Evolutionary conservation across 2,888 invertebrate genomes (phyloP).

Genomic region (Drosophila tripunctata): DNA sequence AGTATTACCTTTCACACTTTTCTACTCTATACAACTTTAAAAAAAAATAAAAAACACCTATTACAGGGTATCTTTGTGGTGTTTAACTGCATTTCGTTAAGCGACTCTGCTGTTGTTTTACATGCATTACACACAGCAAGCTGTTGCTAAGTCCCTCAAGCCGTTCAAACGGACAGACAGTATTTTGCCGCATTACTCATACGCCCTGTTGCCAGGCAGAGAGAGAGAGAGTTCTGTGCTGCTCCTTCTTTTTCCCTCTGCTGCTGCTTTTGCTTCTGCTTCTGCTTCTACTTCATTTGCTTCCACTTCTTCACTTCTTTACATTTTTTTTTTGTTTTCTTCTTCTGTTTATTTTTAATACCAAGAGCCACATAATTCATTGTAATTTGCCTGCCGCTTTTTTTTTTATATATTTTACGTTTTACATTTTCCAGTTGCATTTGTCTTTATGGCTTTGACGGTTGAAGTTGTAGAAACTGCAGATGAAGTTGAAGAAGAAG

Average conservation of each 20-base stretch:
- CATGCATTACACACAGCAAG: slow-evolving; percentile 47
- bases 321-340: not conserved
- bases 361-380: slow-evolving; percentile 77
- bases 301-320: slow-evolving; percentile 7
- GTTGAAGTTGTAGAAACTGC: slow-evolving; percentile 16
- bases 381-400: slow-evolving; percentile 70
- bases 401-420: slow-evolving; percentile 38
- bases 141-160: slow-evolving; percentile 70
- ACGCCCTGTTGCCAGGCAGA: slow-evolving; percentile 48
- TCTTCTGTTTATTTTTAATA: slow-evolving; percentile 68
- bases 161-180: slow-evolving; percentile 20
- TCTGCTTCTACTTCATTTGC: slow-evolving; percentile 5
- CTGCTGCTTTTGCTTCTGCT: slow-evolving; percentile 8
- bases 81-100: not conserved
- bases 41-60: not conserved
- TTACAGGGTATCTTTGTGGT: slow-evolving; percentile 20
- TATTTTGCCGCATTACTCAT: slow-evolving; percentile 61
- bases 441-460: slow-evolving; percentile 49
- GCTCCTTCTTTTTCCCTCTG: slow-evolving; percentile 5
- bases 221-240: slow-evolving; percentile 4
- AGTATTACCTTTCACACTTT: no score
- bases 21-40: no score
- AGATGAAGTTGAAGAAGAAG: not conserved
- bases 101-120: slow-evolving; percentile 12
- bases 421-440: slow-evolving; percentile 68